Percentiles rank a stretch among this genome's conserved stretches.
Conservation (phyloP, 1,140 invertebrate genomes). For the Hycleus cichorii region DNA sequence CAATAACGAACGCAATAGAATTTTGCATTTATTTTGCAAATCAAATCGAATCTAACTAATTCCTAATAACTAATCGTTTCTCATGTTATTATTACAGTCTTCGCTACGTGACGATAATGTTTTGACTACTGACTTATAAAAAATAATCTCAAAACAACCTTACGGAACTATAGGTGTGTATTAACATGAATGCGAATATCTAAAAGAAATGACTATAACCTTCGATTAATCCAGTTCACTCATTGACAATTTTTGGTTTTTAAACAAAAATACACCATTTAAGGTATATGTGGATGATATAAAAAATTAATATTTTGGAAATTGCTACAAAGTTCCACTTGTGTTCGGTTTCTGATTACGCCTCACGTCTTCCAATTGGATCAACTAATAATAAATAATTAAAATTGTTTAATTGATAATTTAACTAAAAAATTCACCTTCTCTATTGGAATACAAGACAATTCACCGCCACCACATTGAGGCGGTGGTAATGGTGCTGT, state of each 20-base stretch:
- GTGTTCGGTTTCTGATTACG: conserved; percentile 26
- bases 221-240: too few relatives aligned
- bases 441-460: conserved; percentile 74
- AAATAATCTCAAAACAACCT: conserved; percentile 17
- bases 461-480: conserved; percentile 64
- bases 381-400: conserved; percentile 42
- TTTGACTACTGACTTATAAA: conserved; percentile 11
- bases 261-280: too few relatives aligned
- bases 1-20: too few relatives aligned
- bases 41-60: too few relatives aligned
- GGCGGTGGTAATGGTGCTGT: conserved; percentile 44
- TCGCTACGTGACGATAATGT: conserved; percentile 12
- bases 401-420: not conserved
- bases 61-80: not conserved
- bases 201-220: too few relatives aligned
- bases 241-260: too few relatives aligned
- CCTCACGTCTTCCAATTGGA: conserved; percentile 57
- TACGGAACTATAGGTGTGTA: conserved; percentile 4
- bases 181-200: not conserved
- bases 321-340: conserved; percentile 13
- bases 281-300: too few relatives aligned
- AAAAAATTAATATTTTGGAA: not conserved
- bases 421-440: conserved; percentile 41
- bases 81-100: conserved; percentile 12
- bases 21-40: too few relatives aligned